phyloP scores from a whole-genome alignment of 2,888 invertebrate species.

The Drosophila nigricruria region DNA sequence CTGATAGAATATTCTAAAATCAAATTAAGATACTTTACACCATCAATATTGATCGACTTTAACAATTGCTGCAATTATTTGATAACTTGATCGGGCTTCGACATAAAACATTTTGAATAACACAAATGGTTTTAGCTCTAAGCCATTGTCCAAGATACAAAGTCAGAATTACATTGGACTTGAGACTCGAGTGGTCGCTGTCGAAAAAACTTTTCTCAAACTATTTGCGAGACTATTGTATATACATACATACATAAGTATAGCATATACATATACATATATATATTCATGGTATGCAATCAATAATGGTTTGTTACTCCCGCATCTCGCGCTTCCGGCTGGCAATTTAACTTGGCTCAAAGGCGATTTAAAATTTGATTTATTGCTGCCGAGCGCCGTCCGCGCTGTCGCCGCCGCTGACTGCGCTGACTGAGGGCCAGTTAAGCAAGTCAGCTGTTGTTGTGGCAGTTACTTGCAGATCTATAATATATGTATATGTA shows the following conservation, averaged over 20 bases:
- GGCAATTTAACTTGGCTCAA: constrained; percentile 76
- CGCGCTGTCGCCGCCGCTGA: background rate
- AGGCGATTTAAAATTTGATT: constrained; percentile 76
- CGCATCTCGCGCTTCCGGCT: constrained; percentile 65
- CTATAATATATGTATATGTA: background rate
- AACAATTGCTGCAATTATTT: background rate
- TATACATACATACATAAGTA: background rate
- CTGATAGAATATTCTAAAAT: background rate
- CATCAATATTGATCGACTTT: background rate
- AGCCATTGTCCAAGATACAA: constrained; percentile 3
- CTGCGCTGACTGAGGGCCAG: constrained; percentile 24
- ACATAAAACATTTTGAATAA: background rate
- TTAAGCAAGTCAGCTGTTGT: constrained; percentile 53
- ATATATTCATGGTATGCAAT: constrained; percentile 22
- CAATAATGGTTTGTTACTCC: constrained; percentile 38
- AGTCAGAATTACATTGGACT: constrained; percentile 15
- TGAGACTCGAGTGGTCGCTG: constrained; percentile 1
- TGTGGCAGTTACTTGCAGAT: constrained; percentile 26
- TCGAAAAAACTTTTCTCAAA: constrained; percentile 27
- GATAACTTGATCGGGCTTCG: background rate
- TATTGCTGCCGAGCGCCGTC: constrained; percentile 58
- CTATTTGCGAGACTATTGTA: constrained; percentile 52
- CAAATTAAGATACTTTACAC: background rate
- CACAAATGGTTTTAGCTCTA: background rate
- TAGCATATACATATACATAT: background rate